Conservation (phyloP, 2,888 invertebrate genomes). For the Watsonalla cultraria region DNA sequence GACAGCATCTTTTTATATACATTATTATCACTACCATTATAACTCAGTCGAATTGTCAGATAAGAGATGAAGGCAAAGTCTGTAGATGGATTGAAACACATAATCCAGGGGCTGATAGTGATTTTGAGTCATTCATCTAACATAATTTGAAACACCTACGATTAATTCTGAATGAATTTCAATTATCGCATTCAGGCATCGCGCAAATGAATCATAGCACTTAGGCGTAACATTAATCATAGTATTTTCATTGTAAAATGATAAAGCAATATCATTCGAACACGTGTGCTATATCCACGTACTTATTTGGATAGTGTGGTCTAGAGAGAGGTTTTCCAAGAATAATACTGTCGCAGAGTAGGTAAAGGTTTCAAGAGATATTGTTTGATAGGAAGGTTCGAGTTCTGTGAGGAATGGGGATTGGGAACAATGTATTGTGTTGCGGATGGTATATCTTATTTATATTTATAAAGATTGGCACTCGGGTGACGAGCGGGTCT, state of each 20-base stretch:
- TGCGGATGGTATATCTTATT: neutral
- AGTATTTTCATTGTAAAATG: constrained; percentile 19
- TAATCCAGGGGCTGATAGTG: no score
- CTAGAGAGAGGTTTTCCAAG: constrained; percentile 19
- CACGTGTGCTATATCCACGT: neutral
- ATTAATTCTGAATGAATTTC: neutral
- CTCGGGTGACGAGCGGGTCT: constrained; percentile 6
- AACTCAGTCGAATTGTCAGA: no score
- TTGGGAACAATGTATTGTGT: constrained; percentile 9
- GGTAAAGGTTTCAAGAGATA: constrained; percentile 22
- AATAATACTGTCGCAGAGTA: constrained; percentile 19
- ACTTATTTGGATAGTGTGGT: constrained; percentile 9
- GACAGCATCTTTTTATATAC: no score
- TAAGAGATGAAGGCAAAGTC: no score
- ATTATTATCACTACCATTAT: no score
- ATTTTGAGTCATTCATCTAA: neutral
- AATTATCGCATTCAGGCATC: neutral
- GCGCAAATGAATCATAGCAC: constrained; percentile 7
- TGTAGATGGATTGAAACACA: no score
- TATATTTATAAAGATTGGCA: no score
- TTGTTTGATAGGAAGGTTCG: constrained; percentile 28
- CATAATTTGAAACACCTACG: neutral
- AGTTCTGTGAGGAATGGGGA: constrained; percentile 18
- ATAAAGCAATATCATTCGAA: constrained; percentile 20
- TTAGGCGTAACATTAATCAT: constrained; percentile 20